These are phyloP conservation scores for Agapornis canus DNA, from an alignment of 2,797 vertebrate species.

Conservation along the genomic window DNA sequence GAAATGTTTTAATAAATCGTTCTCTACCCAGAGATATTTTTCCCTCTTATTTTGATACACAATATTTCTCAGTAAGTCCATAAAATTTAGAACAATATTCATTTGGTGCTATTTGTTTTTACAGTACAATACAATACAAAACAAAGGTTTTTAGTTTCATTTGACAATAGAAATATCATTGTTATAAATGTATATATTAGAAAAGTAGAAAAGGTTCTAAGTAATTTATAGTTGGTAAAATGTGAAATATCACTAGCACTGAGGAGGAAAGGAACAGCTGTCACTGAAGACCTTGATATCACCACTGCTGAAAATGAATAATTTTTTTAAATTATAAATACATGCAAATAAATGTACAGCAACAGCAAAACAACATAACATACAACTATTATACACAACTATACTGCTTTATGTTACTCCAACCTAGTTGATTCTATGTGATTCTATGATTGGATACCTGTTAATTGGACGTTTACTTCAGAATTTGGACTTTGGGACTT, in stretches of 20 bases:
- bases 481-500: not conserved
- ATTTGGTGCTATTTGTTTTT: not conserved
- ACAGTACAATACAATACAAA: not conserved
- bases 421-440: not conserved
- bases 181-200: not conserved
- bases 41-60: not conserved
- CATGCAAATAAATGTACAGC: not conserved
- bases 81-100: not conserved
- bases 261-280: not conserved
- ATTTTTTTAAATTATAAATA: not conserved
- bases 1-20: not conserved
- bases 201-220: not conserved
- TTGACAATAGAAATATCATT: not conserved
- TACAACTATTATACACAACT: not conserved
- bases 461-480: not conserved
- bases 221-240: not conserved
- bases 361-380: not conserved
- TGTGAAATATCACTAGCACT: not conserved
- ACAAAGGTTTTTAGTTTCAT: not conserved
- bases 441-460: not conserved
- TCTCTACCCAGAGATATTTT: not conserved
- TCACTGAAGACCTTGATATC: not conserved
- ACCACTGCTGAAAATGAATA: not conserved
- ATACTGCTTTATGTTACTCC: not conserved
- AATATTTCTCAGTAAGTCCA: not conserved